Percentiles rank a stretch among this genome's conserved stretches.
Evolutionary conservation across 2,797 vertebrate genomes (phyloP).

Genomic region (Coregonus sp.): DNA sequence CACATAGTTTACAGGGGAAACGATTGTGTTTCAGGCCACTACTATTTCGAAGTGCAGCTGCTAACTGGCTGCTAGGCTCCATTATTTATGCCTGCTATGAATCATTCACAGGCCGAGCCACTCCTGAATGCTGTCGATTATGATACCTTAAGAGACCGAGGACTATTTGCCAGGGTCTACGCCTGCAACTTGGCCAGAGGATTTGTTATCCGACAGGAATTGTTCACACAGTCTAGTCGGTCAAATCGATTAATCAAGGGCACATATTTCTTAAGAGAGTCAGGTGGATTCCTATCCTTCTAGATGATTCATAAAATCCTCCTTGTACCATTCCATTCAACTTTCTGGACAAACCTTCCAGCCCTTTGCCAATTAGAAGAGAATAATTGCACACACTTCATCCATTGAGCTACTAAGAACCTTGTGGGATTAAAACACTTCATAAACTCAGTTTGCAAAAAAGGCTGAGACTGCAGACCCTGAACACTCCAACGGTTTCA

Average conservation of each 20-base stretch:
- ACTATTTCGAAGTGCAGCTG: constrained; percentile 75
- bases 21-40: constrained; percentile 70
- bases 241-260: not conserved
- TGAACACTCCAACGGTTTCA: not conserved
- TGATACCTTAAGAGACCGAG: constrained; percentile 54
- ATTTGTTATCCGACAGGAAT: not conserved
- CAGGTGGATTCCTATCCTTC: not conserved
- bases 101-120: constrained; percentile 69
- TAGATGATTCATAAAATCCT: not conserved
- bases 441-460: not conserved
- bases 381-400: not conserved
- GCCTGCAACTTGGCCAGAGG: not conserved
- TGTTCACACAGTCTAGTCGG: not conserved
- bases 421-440: constrained; percentile 1
- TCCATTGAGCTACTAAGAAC: not conserved
- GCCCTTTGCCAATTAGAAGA: not conserved
- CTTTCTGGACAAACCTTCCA: not conserved
- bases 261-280: not conserved
- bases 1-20: constrained; percentile 69
- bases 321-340: not conserved
- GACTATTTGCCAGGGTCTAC: constrained; percentile 44
- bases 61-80: constrained; percentile 62
- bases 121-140: constrained; percentile 58
- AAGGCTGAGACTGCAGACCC: not conserved
- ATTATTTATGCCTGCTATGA: constrained; percentile 77